phyloP scores from a whole-genome alignment of 2,888 invertebrate species.

The Perizoma flavofasciatum region DNA sequence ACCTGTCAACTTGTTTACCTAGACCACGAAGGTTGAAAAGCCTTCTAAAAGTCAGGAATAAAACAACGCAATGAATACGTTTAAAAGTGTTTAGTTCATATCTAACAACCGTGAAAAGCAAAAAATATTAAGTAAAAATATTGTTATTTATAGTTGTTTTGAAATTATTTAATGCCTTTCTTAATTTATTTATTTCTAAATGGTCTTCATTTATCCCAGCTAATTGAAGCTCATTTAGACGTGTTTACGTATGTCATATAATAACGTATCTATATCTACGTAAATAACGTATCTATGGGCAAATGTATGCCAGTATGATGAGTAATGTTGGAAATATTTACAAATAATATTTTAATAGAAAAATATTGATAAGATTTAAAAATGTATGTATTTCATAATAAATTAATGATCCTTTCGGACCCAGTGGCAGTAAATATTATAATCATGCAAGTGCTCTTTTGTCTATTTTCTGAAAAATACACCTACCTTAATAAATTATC shows the following conservation, averaged over 20 bases:
- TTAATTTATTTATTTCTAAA: constrained; percentile 50
- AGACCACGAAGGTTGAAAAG: no score
- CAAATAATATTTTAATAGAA: constrained; percentile 59
- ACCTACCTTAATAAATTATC: constrained; percentile 57
- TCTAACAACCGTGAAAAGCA: no score
- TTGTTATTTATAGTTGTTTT: not conserved
- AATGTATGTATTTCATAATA: constrained; percentile 53
- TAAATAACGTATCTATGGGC: constrained; percentile 26
- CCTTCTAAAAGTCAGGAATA: no score
- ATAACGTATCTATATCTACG: no score
- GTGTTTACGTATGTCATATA: constrained; percentile 31
- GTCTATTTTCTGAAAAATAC: constrained; percentile 65
- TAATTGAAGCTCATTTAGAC: constrained; percentile 70
- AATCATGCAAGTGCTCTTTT: constrained; percentile 53
- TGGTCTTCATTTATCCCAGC: constrained; percentile 76
- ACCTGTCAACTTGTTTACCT: no score
- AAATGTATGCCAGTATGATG: constrained; percentile 44
- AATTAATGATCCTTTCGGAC: constrained; percentile 61
- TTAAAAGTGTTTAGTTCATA: no score
- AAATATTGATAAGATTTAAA: constrained; percentile 62
- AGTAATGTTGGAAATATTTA: constrained; percentile 51
- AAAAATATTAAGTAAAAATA: no score
- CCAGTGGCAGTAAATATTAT: constrained; percentile 54
- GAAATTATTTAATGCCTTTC: not conserved
- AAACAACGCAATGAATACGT: no score